Evolutionary conservation across 2,113 vertebrate species (phyloP).

Genomic region (Pongo abelii): DNA sequence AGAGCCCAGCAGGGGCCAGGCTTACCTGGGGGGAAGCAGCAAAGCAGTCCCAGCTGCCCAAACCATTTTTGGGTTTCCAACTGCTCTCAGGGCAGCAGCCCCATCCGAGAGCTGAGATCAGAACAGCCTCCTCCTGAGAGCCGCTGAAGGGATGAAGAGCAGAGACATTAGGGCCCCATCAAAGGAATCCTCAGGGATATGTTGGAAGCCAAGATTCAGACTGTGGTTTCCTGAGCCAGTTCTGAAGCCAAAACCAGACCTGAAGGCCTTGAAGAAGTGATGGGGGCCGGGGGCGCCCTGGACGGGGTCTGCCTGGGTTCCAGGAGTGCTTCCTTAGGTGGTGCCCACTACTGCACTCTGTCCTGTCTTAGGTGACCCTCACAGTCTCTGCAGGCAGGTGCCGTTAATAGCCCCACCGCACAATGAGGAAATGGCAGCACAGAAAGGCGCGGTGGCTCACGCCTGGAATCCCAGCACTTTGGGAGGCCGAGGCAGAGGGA

Average conservation of each 20-base stretch:
- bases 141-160: not conserved
- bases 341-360: fast-evolving
- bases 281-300: fast-evolving
- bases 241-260: not conserved
- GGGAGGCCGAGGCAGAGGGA: too few species aligned
- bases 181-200: not conserved
- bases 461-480: too few species aligned
- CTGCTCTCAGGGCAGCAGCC: not conserved
- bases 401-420: fast-evolving
- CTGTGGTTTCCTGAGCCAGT: not conserved
- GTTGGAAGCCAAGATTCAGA: not conserved
- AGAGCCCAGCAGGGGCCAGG: not conserved
- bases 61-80: not conserved
- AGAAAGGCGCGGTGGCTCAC: too few species aligned
- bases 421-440: not conserved
- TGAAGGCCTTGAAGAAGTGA: fast-evolving
- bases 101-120: not conserved
- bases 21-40: not conserved
- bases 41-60: not conserved
- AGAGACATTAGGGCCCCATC: not conserved
- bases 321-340: not conserved
- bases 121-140: fast-evolving
- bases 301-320: not conserved
- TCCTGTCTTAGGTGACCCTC: fast-evolving
- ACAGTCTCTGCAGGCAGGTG: fast-evolving